A percentile compares a stretch with the other conserved stretches of the same genome.
These are phyloP conservation scores for Mesorhabditis sp. DNA, from an alignment of 2,888 invertebrate genomes.

Conservation along the genomic window DNA sequence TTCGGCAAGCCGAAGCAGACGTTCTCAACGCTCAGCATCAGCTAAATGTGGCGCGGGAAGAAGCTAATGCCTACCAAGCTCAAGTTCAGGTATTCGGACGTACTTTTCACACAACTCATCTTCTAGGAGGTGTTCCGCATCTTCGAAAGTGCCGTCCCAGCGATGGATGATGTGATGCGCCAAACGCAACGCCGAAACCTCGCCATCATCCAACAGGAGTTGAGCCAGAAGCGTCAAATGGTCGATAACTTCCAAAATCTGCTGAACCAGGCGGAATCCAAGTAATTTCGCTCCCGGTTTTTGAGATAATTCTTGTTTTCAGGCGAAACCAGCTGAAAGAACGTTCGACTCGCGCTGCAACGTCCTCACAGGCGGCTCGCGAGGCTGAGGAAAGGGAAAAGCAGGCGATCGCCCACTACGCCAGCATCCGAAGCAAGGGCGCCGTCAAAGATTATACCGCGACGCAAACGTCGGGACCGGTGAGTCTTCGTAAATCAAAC, in stretches of 20 bases:
- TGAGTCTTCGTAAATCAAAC: neutral
- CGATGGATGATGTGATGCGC: no score
- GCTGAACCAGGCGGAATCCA: no score
- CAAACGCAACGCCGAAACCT: no score
- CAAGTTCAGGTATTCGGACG: neutral
- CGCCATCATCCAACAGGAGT: no score
- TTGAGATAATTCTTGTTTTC: no score
- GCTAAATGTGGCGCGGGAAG: neutral
- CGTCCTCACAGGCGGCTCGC: neutral
- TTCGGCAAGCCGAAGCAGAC: neutral
- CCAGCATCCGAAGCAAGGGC: neutral
- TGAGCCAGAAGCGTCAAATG: no score
- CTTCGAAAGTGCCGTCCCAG: no score
- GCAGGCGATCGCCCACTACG: neutral
- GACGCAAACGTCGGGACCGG: neutral
- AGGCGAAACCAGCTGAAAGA: neutral
- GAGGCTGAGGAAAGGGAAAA: neutral
- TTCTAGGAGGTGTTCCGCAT: no score
- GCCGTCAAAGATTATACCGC: neutral
- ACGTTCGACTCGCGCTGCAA: neutral
- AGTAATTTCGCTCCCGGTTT: no score
- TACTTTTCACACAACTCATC: no score
- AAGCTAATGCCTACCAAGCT: neutral
- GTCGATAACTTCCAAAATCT: no score
- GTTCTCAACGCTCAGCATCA: slow-evolving; percentile 5